Percentiles rank a stretch among this genome's conserved stretches.
Conservation (phyloP, 1,140 invertebrate genomes). For the Luehdorfia chinensis region DNA sequence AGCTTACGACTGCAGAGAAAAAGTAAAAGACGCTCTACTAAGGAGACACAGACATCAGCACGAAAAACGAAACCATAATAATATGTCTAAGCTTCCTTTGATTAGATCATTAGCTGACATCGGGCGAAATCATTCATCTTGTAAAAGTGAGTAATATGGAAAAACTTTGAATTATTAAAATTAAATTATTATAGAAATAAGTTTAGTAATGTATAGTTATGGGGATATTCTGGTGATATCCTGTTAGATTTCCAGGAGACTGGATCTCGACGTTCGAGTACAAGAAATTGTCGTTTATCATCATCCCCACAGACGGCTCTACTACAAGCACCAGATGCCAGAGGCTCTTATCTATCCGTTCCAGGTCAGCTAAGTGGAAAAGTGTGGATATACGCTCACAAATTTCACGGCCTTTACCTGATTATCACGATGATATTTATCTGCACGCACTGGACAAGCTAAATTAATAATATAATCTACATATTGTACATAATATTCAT, state of each 20-base stretch:
- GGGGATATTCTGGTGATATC: conserved; percentile 68
- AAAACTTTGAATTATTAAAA: conserved; percentile 1
- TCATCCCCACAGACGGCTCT: conserved; percentile 78
- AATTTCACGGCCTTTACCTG: conserved; percentile 46
- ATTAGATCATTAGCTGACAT: conserved; percentile 98
- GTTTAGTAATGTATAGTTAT: conserved; percentile 26
- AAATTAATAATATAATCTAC: conserved; percentile 27
- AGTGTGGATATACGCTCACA: conserved; percentile 41
- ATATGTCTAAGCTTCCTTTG: conserved; percentile 91
- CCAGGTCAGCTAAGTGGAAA: conserved; percentile 80
- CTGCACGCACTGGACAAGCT: conserved; percentile 48
- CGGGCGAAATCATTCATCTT: conserved; percentile 95
- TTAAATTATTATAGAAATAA: conserved; percentile 8
- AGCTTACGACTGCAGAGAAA: conserved; percentile 86
- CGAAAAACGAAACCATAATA: conserved; percentile 87
- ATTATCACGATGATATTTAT: conserved; percentile 25
- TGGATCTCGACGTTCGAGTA: conserved; percentile 71
- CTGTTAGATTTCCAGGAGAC: conserved; percentile 81
- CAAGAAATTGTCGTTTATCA: conserved; percentile 74
- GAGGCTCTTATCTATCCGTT: conserved; percentile 87
- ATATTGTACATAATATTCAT: conserved; percentile 24
- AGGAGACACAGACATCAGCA: conserved; percentile 97
- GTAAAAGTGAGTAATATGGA: conserved; percentile 88
- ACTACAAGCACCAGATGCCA: conserved; percentile 80
- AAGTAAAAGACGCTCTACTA: conserved; percentile 91